Percentiles rank a stretch among this genome's conserved stretches.
phyloP scores from a whole-genome alignment of 1,140 invertebrate genomes.

The Telenomus remus region DNA sequence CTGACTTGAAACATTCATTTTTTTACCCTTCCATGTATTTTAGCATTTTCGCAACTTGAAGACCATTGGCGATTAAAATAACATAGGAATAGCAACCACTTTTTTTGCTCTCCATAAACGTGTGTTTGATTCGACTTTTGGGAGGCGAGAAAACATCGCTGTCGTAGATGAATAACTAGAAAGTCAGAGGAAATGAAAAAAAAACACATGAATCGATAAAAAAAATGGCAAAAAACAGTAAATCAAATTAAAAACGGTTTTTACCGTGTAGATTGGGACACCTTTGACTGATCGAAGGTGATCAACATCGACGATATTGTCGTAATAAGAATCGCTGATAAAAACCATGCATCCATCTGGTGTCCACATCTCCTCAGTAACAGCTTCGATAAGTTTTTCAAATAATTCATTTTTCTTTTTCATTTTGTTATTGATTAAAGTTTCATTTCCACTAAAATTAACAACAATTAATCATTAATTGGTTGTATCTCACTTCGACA shows the following conservation, averaged over 20 bases:
- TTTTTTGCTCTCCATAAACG: constrained; percentile 77
- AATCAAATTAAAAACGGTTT: background rate
- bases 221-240: no score
- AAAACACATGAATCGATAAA: no score
- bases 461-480: constrained; percentile 10
- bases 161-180: constrained; percentile 79
- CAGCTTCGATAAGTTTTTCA: constrained; percentile 52
- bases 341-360: constrained; percentile 64
- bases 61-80: constrained; percentile 83
- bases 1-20: no score
- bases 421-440: background rate
- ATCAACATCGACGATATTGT: constrained; percentile 48
- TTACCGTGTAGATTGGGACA: constrained; percentile 62
- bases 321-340: constrained; percentile 65
- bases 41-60: constrained; percentile 80
- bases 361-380: constrained; percentile 63
- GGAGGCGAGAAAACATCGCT: constrained; percentile 81
- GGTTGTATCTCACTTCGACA: no score
- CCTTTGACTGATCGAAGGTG: constrained; percentile 17
- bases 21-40: constrained; percentile 80
- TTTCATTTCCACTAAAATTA: constrained; percentile 16
- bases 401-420: constrained; percentile 47
- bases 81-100: constrained; percentile 83
- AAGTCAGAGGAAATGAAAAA: constrained; percentile 5
- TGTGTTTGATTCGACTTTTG: constrained; percentile 74